phyloP scores from a whole-genome alignment of 1,140 invertebrate species.

The Geopemphigus sp. region DNA sequence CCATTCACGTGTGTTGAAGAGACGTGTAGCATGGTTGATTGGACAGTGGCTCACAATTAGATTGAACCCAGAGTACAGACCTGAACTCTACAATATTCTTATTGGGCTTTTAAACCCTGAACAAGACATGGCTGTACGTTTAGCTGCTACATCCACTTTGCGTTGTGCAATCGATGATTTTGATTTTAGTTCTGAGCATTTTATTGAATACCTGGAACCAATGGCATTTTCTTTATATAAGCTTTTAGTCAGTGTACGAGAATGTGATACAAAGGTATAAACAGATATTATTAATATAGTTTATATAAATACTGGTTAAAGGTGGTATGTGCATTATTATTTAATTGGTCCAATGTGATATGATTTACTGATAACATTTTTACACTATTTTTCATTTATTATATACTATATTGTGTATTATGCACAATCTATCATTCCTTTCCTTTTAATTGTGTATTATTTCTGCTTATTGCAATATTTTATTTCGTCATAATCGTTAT shows the following conservation, averaged over 20 bases:
- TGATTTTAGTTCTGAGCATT: conserved; percentile 83
- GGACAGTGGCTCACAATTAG: conserved; percentile 84
- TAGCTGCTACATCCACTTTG: conserved; percentile 75
- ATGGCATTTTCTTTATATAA: conserved; percentile 77
- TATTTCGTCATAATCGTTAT: no score
- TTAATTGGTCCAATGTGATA: no score
- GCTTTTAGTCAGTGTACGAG: conserved; percentile 80
- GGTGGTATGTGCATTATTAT: neutral
- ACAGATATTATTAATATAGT: neutral
- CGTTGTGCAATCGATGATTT: conserved; percentile 86
- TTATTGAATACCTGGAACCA: conserved; percentile 75
- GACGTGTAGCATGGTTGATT: conserved; percentile 85
- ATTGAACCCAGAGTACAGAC: conserved; percentile 73
- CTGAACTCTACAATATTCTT: conserved; percentile 76
- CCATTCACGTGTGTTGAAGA: conserved; percentile 84
- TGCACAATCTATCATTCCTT: no score
- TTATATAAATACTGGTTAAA: neutral
- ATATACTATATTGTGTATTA: no score
- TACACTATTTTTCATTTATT: no score
- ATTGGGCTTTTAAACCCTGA: conserved; percentile 66
- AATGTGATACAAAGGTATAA: conserved; percentile 87
- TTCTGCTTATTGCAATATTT: no score
- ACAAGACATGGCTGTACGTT: conserved; percentile 52
- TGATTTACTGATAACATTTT: no score
- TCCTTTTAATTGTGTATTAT: no score